A percentile compares a stretch with the other conserved stretches of the same genome.
Evolutionary conservation across 2,113 vertebrate genomes (phyloP).

Genomic region (Micronisus gabar): DNA sequence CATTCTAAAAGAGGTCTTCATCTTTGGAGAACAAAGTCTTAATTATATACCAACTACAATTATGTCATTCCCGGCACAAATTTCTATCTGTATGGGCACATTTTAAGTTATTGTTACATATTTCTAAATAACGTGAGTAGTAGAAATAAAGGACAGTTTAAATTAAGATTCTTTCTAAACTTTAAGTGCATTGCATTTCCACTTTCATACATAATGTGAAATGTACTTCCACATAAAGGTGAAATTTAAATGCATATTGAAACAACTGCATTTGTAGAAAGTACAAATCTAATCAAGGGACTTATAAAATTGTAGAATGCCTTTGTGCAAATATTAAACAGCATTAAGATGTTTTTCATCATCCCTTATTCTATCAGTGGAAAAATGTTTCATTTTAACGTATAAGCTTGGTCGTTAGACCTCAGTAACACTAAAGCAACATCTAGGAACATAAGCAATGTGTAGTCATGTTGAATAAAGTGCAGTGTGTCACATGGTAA

Average conservation of each 20-base stretch:
- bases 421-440: neutral
- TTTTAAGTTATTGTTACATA: neutral
- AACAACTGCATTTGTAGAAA: neutral
- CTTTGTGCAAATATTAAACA: neutral
- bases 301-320: neutral
- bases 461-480: neutral
- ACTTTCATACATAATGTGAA: neutral
- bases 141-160: neutral
- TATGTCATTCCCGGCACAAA: neutral
- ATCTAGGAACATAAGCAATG: neutral
- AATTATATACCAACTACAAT: neutral
- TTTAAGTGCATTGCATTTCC: neutral
- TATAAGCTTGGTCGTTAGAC: neutral
- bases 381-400: neutral
- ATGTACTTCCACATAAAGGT: neutral
- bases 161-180: neutral
- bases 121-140: neutral
- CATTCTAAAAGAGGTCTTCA: neutral
- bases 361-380: neutral
- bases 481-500: neutral
- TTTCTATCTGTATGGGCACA: neutral
- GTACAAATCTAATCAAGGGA: neutral
- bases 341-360: neutral
- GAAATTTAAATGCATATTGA: neutral
- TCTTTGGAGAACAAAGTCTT: neutral